Percentiles rank a stretch among this genome's conserved stretches.
Evolutionary conservation across 1,140 invertebrate genomes (phyloP).

Genomic region (Parasteatoda tepidariorum): DNA sequence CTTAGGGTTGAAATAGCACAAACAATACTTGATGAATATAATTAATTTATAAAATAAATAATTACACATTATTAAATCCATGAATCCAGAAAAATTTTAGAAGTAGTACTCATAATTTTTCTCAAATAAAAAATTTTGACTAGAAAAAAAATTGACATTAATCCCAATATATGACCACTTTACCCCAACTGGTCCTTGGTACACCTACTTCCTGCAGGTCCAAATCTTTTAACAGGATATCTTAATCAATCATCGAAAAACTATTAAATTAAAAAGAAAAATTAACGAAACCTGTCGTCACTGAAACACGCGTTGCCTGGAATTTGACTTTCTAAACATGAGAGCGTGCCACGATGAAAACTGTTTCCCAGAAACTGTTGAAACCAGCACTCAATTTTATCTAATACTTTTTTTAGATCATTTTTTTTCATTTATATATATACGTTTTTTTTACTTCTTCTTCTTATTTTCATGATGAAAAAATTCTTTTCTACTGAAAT

Average conservation of each 20-base stretch:
- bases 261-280: neutral
- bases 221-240: neutral
- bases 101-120: no score
- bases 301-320: no score
- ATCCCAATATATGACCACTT: neutral
- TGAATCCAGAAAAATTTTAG: no score
- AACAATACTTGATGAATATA: no score
- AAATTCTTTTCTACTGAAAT: no score
- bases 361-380: slow-evolving; percentile 2
- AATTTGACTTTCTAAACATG: neutral
- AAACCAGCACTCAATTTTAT: neutral
- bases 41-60: no score
- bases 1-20: no score
- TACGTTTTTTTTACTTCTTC: neutral
- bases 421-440: neutral
- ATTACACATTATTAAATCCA: no score
- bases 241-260: neutral
- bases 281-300: slow-evolving; percentile 8
- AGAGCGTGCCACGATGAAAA: slow-evolving; percentile 16
- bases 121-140: no score
- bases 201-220: no score
- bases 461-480: neutral
- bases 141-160: neutral
- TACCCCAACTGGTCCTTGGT: neutral
- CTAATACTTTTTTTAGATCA: neutral